Conservation (phyloP, 2,888 invertebrate genomes). For the Halictus quadricinctus region DNA sequence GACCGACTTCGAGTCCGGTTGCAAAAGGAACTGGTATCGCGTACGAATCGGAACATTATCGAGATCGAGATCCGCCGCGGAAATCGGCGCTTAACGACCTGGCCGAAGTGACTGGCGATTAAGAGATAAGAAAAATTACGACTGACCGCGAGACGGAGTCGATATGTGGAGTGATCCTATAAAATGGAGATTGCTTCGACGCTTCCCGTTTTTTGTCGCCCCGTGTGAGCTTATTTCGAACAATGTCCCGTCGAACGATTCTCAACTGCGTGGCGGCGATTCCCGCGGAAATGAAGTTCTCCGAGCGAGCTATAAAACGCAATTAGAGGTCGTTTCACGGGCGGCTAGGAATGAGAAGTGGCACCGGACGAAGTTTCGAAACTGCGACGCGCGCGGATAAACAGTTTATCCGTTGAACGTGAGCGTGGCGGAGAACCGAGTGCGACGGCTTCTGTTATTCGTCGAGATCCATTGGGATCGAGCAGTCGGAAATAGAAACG, state of each 20-base stretch:
- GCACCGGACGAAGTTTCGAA: conserved; percentile 12
- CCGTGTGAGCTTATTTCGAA: not conserved
- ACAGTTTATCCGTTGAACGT: conserved; percentile 9
- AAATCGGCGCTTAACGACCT: not conserved
- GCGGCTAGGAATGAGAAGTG: not conserved
- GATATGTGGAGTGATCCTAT: not conserved
- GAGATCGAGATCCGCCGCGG: not conserved
- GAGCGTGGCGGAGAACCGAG: not conserved
- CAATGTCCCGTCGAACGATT: not conserved
- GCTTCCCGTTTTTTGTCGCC: not conserved
- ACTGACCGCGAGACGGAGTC: not conserved
- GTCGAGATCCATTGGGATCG: not conserved
- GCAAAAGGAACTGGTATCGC: not conserved
- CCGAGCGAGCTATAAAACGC: not conserved
- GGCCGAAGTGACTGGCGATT: not conserved
- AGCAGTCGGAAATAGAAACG: not conserved
- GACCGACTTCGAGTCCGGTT: not conserved
- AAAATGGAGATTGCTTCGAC: not conserved
- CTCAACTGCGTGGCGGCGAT: not conserved
- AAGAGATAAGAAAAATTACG: not conserved
- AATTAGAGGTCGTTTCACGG: not conserved
- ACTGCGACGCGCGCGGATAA: not conserved
- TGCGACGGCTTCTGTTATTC: conserved; percentile 1
- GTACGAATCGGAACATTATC: not conserved
- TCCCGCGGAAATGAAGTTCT: conserved; percentile 17